Conservation (phyloP, 2,113 vertebrate genomes). For the Rissa tridactyla region DNA sequence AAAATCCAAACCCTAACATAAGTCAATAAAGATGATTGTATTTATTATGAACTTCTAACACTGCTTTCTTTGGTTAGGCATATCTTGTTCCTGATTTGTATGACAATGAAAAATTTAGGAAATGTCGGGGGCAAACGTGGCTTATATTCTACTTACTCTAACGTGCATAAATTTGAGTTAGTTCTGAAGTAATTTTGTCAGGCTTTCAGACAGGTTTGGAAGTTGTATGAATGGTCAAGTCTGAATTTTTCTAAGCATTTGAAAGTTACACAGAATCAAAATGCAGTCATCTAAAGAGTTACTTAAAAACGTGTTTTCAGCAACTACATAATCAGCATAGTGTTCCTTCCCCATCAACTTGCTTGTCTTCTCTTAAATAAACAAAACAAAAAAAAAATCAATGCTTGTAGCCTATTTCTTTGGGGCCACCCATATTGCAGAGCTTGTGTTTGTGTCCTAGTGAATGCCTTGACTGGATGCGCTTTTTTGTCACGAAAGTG, state of each 20-base stretch:
- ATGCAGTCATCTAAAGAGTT: background rate
- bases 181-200: background rate
- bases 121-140: background rate
- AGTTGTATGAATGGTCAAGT: background rate
- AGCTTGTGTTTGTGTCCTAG: background rate
- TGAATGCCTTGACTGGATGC: background rate
- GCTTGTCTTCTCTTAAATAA: background rate
- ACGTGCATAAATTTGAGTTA: background rate
- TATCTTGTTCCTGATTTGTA: background rate
- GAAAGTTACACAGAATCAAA: background rate
- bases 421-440: background rate
- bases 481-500: background rate
- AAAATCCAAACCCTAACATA: background rate
- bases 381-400: background rate
- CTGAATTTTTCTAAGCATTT: background rate
- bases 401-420: background rate
- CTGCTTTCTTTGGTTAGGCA: background rate
- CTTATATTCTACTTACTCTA: background rate
- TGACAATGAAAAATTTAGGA: background rate
- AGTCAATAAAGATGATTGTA: background rate
- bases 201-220: background rate
- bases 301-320: background rate
- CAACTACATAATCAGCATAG: background rate
- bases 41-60: background rate
- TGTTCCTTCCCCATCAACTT: background rate